Conservation (phyloP, 1,140 invertebrate genomes). For the Musca vetustissima region DNA sequence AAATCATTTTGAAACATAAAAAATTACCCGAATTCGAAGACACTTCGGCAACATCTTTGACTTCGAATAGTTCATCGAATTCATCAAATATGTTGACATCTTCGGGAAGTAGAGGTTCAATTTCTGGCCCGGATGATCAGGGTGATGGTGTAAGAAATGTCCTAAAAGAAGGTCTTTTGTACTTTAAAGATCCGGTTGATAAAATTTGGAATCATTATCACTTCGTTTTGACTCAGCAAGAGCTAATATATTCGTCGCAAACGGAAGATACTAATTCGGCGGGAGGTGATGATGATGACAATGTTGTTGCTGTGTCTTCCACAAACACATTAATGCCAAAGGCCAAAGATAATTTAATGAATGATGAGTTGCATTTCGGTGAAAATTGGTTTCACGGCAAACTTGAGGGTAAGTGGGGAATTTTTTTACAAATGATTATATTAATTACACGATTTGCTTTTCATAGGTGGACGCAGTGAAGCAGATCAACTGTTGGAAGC, state of each 20-base stretch:
- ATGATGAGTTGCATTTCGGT: conserved; percentile 89
- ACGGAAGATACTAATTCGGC: conserved; percentile 59
- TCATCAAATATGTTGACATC: neutral
- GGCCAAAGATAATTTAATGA: conserved; percentile 53
- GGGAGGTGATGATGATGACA: conserved; percentile 62
- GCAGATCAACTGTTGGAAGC: conserved; percentile 70
- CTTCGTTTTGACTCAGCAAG: conserved; percentile 88
- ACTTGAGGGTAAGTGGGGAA: conserved; percentile 61
- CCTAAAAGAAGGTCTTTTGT: conserved; percentile 89
- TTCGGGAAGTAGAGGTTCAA: conserved; percentile 35
- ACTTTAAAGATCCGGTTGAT: conserved; percentile 86
- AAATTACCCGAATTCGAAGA: conserved; percentile 85
- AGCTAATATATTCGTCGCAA: conserved; percentile 75
- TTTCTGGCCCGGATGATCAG: conserved; percentile 50
- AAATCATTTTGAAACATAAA: conserved; percentile 92
- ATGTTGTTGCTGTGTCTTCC: conserved; percentile 33
- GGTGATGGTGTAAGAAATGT: conserved; percentile 85
- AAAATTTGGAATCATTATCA: conserved; percentile 93
- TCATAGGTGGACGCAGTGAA: conserved; percentile 64
- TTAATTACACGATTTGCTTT: neutral
- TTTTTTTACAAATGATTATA: neutral
- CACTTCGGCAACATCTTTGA: conserved; percentile 43
- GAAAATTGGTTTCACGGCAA: conserved; percentile 96
- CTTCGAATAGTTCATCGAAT: conserved; percentile 25
- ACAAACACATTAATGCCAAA: conserved; percentile 42